Evolutionary conservation across 2,888 invertebrate genomes (phyloP).

Genomic region (Pristionchus arcanus): DNA sequence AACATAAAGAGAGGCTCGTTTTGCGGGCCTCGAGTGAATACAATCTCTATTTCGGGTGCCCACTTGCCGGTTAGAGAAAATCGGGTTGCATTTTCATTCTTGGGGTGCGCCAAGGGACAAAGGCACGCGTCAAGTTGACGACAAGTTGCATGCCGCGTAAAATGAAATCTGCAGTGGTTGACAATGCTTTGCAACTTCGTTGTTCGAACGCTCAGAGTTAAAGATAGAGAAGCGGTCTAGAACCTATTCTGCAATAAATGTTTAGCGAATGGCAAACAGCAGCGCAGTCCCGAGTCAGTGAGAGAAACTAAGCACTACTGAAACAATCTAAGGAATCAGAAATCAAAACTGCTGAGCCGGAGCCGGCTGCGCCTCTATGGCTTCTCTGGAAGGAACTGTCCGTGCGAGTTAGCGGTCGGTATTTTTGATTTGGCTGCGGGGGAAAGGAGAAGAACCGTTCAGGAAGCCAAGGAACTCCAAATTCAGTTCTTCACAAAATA

Average conservation of each 20-base stretch:
- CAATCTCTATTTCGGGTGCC: no score
- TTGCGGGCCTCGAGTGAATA: background rate
- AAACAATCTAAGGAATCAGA: no score
- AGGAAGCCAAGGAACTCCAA: background rate
- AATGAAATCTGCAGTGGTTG: background rate
- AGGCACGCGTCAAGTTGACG: background rate
- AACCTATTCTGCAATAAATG: background rate
- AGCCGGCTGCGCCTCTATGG: background rate
- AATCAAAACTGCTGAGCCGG: no score
- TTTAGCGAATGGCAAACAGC: background rate
- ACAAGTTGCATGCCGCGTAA: background rate
- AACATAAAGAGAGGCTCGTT: background rate
- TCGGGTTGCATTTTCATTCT: no score
- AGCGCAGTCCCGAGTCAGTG: no score
- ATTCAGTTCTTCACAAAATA: background rate
- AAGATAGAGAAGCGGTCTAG: background rate
- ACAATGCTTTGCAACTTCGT: background rate
- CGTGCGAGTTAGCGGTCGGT: background rate
- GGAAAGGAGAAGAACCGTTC: background rate
- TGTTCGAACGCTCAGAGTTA: background rate
- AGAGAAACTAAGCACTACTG: no score
- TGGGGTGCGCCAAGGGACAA: background rate
- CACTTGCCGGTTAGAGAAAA: no score
- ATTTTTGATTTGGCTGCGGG: background rate
- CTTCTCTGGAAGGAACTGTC: background rate